phyloP scores from a whole-genome alignment of 1,140 invertebrate species.

The Conopomorpha cramerella region DNA sequence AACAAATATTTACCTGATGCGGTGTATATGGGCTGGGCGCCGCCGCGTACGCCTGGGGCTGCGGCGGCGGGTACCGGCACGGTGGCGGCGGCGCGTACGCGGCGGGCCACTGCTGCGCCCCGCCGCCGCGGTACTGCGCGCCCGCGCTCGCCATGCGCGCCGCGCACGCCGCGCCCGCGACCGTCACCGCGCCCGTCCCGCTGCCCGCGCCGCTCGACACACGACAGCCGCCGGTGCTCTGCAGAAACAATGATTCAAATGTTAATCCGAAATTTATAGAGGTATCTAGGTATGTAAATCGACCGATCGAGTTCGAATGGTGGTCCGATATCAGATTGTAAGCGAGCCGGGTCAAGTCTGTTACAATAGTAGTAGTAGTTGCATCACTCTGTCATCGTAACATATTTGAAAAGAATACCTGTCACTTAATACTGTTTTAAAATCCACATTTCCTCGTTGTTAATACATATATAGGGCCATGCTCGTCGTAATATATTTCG shows the following conservation, averaged over 20 bases:
- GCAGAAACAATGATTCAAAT: conserved; percentile 7
- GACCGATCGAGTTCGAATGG: too few species aligned
- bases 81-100: conserved; percentile 48
- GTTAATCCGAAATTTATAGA: neutral
- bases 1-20: conserved; percentile 27
- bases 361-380: too few species aligned
- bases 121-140: conserved; percentile 48
- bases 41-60: conserved; percentile 41
- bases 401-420: too few species aligned
- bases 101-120: conserved; percentile 46
- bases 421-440: too few species aligned
- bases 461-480: too few species aligned
- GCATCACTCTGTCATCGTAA: too few species aligned
- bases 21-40: conserved; percentile 40
- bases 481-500: too few species aligned
- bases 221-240: conserved; percentile 47
- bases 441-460: too few species aligned
- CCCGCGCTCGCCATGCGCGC: conserved; percentile 53
- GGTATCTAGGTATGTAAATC: neutral
- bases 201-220: conserved; percentile 27
- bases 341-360: too few species aligned
- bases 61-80: conserved; percentile 53
- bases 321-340: too few species aligned
- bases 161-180: conserved; percentile 43
- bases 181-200: conserved; percentile 26